Evolutionary conservation across 2,797 vertebrate species (phyloP).

Genomic region (Buceros bicornis): DNA sequence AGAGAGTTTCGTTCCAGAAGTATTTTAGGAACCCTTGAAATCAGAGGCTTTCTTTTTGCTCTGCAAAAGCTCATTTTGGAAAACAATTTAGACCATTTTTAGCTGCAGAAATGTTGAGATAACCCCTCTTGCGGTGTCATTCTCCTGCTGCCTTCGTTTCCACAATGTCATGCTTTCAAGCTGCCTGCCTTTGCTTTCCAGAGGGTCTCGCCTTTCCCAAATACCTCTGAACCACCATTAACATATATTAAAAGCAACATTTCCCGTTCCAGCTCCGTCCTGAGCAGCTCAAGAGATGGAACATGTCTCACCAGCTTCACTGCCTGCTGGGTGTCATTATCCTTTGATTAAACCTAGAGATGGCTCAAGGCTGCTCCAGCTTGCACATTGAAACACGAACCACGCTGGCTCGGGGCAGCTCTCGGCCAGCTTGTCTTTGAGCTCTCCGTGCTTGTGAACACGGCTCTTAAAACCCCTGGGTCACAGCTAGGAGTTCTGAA

Average conservation of each 20-base stretch:
- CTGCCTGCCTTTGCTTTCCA: not conserved
- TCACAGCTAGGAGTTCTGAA: not conserved
- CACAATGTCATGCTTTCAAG: not conserved
- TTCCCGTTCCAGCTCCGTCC: not conserved
- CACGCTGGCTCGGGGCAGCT: not conserved
- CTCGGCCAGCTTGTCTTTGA: not conserved
- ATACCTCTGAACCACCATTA: not conserved
- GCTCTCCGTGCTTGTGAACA: not conserved
- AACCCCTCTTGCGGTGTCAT: not conserved
- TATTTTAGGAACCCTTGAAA: constrained; percentile 72
- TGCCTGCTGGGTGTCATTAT: not conserved
- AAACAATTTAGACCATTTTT: constrained; percentile 62
- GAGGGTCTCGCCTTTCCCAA: not conserved
- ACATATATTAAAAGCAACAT: not conserved
- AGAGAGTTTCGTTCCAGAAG: constrained; percentile 38
- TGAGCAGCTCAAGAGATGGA: not conserved
- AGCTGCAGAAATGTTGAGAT: constrained; percentile 41
- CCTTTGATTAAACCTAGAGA: not conserved
- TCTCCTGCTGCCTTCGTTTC: constrained; percentile 18
- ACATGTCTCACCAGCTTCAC: not conserved
- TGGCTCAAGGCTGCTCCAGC: not conserved
- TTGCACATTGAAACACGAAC: not conserved
- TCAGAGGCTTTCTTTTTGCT: constrained; percentile 67
- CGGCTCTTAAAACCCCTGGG: not conserved
- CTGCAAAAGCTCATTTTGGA: constrained; percentile 46